Evolutionary conservation across 2,888 invertebrate genomes (phyloP).

Genomic region (Eudemis profundana): DNA sequence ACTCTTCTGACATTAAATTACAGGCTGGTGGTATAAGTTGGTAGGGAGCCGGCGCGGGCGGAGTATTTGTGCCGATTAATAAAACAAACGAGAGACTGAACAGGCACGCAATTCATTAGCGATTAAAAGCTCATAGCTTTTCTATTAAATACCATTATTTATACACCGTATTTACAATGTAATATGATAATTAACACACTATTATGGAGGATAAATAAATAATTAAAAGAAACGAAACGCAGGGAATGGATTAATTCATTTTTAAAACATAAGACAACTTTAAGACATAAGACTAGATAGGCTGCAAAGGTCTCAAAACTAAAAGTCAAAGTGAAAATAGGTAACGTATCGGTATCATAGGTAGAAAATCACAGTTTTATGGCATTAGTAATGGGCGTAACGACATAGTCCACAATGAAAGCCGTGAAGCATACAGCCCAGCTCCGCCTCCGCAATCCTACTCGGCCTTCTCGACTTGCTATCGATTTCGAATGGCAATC

Average conservation of each 20-base stretch:
- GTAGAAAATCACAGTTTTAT: too few species aligned
- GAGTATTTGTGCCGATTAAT: constrained; percentile 9
- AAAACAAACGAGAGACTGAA: constrained; percentile 27
- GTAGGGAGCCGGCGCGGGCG: not conserved
- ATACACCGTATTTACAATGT: constrained; percentile 2
- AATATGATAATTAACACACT: constrained; percentile 21
- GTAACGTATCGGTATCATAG: not conserved
- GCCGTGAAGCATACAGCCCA: not conserved
- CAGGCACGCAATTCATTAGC: constrained; percentile 30
- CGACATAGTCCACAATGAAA: not conserved
- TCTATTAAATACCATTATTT: constrained; percentile 17
- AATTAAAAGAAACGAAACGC: too few species aligned
- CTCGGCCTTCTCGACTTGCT: not conserved
- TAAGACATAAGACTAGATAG: not conserved
- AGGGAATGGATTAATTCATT: too few species aligned
- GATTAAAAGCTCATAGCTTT: constrained; percentile 34
- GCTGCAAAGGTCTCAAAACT: too few species aligned
- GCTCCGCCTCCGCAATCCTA: not conserved
- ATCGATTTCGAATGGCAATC: not conserved
- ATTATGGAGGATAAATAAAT: not conserved
- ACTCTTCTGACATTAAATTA: not conserved
- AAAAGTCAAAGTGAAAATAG: too few species aligned
- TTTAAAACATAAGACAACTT: too few species aligned
- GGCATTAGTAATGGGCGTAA: not conserved
- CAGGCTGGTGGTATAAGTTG: not conserved